Evolutionary conservation across 2,113 vertebrate species (phyloP), one percentile per base, ranked within the genome.

Genomic region (Dasypus novemcinctus): DNA sequence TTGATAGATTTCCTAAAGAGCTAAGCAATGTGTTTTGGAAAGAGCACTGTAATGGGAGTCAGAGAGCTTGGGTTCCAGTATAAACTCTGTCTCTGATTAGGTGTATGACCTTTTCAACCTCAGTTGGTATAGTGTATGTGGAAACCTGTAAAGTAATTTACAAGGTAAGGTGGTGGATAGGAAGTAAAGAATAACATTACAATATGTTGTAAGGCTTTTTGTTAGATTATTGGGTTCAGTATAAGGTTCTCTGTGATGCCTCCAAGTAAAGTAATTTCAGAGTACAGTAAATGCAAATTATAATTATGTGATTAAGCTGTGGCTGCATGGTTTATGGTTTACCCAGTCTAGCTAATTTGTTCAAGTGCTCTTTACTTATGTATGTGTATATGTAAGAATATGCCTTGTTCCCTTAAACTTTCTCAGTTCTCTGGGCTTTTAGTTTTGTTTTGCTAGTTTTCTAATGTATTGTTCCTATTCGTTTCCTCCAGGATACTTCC

Each of bases 261-360:
- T 66, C 57, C 71, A 31, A 63, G 20, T 29, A 25, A 49, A 92
- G 33, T 59, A 41, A 1, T 63, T 61, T 78, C 69, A 31, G 63
- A 88, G 33, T 2, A 21, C 20, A 43, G 74, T 71, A 33, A 66
- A 33, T 10, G 27, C 54, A 76, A 7, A 8, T 36, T 71, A 41
- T 4, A 31, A 5, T 93, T 20, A 66, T 1, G 0, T 13, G 59
- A 64, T 82, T 71, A 59, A 59, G 33, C 33, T 14, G 15, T 33
- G 18, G 74, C 21, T 17, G 5, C 1, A 1, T 1, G 27, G 23
- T 7, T 31, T 0, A 0, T 71, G 49, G 63, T 41, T 57, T 59
- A 21, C 71, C 63, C 29, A 31, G 14, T 36, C 33, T 27, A 18
- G 64, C 57, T 66, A 23, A 63, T 46, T 72, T 74, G 61, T 57